Percentiles rank a stretch among this genome's conserved stretches.
These are phyloP conservation scores for Gobio gobio DNA, from an alignment of 2,113 vertebrate species.

Conservation along the genomic window DNA sequence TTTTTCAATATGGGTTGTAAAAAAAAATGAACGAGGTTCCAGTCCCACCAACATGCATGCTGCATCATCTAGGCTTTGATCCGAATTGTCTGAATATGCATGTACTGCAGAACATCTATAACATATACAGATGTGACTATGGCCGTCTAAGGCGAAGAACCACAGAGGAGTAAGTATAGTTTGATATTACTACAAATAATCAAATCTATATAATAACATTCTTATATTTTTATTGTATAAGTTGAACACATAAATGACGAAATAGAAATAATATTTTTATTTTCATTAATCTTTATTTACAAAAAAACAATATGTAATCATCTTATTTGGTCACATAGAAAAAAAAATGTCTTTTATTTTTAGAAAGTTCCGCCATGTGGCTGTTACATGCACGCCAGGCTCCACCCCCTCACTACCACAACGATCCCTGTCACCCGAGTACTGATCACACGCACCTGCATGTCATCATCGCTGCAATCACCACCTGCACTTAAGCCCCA, in stretches of 20 bases:
- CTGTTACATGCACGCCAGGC: too few relatives aligned
- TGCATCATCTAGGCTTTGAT: not conserved
- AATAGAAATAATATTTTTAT: not conserved
- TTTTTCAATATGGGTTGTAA: not conserved
- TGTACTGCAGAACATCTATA: not conserved
- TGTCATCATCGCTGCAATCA: too few relatives aligned
- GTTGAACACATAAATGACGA: not conserved
- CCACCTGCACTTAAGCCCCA: too few relatives aligned
- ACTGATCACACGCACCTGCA: too few relatives aligned
- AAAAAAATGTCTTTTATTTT: not conserved
- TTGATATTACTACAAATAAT: not conserved
- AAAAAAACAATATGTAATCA: not conserved
- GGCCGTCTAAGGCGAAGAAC: not conserved
- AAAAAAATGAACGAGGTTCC: not conserved
- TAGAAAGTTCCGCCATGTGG: not conserved
- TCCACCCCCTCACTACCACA: too few relatives aligned
- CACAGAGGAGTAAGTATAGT: not conserved
- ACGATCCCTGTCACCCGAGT: too few relatives aligned
- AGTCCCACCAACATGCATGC: not conserved
- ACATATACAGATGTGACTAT: not conserved
- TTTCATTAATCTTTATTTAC: not conserved
- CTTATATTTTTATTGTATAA: not conserved
- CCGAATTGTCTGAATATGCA: not conserved
- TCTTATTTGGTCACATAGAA: not conserved
- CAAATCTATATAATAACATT: too few relatives aligned